Conservation (phyloP, 2,888 invertebrate genomes). For the Epirrita christyi region DNA sequence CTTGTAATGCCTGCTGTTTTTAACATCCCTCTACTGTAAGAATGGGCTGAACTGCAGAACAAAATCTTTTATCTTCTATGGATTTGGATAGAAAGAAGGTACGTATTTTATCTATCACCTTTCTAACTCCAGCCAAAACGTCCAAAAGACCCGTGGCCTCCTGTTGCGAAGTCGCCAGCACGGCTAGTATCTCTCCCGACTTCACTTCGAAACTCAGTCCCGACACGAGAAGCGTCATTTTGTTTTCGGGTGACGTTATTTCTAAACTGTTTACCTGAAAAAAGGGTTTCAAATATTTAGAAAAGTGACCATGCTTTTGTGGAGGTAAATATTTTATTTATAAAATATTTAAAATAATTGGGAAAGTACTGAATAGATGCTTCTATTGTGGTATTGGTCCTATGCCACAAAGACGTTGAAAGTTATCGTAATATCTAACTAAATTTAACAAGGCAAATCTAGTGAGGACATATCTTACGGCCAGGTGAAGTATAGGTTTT, state of each 20-base stretch:
- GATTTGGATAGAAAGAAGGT: no score
- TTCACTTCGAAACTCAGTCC: slow-evolving; percentile 94
- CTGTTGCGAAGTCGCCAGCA: slow-evolving; percentile 94
- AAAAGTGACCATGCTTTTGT: no score
- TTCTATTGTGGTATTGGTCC: no score
- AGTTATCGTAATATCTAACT: no score
- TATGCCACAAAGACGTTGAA: no score
- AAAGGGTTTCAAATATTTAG: neutral
- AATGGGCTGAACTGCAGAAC: neutral
- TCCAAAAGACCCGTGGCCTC: slow-evolving; percentile 95
- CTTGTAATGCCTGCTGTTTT: neutral
- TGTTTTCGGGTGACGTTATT: slow-evolving; percentile 84
- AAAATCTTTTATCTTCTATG: neutral
- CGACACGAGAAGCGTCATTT: slow-evolving; percentile 86
- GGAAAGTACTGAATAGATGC: no score
- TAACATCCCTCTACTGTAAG: neutral
- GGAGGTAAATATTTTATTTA: no score
- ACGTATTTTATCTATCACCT: slow-evolving; percentile 51
- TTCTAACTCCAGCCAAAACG: slow-evolving; percentile 90
- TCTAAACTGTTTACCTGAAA: slow-evolving; percentile 86
- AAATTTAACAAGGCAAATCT: no score
- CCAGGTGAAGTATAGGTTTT: no score
- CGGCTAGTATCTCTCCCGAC: slow-evolving; percentile 95
- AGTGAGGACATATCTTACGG: no score
- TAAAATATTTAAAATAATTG: no score